Conservation (phyloP, 2,797 vertebrate species). For the Acanthurus lineatus region DNA sequence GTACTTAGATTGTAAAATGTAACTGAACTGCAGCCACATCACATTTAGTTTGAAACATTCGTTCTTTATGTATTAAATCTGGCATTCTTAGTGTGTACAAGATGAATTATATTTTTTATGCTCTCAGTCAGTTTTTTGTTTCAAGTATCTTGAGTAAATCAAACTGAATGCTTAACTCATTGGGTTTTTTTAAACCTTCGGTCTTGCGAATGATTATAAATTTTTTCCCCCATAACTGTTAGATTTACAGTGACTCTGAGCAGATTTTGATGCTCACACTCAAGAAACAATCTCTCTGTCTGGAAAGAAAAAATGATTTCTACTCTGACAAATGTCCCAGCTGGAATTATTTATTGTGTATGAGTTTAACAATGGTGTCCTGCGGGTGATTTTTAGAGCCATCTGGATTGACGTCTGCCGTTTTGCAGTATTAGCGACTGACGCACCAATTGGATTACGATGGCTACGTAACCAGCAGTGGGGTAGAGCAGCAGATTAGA, state of each 20-base stretch:
- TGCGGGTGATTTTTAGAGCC: constrained; percentile 49
- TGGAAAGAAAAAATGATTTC: neutral
- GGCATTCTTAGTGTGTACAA: too few relatives aligned
- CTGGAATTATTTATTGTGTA: constrained; percentile 23
- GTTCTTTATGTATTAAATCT: too few relatives aligned
- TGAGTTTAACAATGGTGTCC: constrained; percentile 28
- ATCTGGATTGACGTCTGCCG: constrained; percentile 69
- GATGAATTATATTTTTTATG: neutral
- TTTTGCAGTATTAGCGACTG: constrained; percentile 61
- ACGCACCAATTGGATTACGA: constrained; percentile 70
- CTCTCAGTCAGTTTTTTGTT: neutral
- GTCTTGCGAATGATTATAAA: neutral
- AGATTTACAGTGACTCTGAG: too few relatives aligned
- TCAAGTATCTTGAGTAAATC: neutral
- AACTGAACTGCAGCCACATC: too few relatives aligned
- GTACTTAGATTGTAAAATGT: too few relatives aligned
- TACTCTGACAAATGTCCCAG: neutral
- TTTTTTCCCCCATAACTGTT: neutral
- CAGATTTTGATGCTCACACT: neutral
- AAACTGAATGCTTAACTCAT: neutral
- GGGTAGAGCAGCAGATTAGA: constrained; percentile 49
- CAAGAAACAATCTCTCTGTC: neutral
- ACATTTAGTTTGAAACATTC: too few relatives aligned
- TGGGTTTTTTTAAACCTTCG: neutral
- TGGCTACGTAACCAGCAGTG: constrained; percentile 46